Base-by-base conservation (phyloP, 2,888 invertebrate species). In the Glaucopsyche alexis region DNA sequence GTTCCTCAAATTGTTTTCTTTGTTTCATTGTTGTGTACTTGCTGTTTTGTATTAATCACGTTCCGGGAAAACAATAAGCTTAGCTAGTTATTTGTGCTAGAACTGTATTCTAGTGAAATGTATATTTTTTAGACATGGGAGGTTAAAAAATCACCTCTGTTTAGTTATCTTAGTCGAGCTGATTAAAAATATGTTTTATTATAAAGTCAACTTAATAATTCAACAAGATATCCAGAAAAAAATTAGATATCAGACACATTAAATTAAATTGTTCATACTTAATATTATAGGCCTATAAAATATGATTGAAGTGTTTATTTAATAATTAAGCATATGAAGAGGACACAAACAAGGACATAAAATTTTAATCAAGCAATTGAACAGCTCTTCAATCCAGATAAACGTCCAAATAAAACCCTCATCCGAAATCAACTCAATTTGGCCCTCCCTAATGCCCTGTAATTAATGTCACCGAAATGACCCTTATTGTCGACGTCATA, bases 371-470 rank as follows among this genome's bases (percentile, higher is more conserved):
- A 69, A 69, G 69, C 49, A 40, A 65, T 71, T 69, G 55, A 74
- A 75, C 52, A 72, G 71, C 60, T 73, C 71, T 75, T 74, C 74
- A 75, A 77, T 77, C 76, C 73, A 73, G 76, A 77, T 76, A 76
- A 76, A 77, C 73, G 73, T 71, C 72, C 75, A 76, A 77, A 78
- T 76, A 76, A 75, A 78, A 74, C 75, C 75, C 76, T 73, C 76
- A 75, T 77, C 76, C 75, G 67, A 74, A 45, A 73, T 74, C 74
- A 77, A 77, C 74, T 78, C 79, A 76, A 76, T 79, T 79, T 78
- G 71, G 75, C 75, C 76, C 73, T 72, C 73, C 74, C 71, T 76
- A 76, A 72, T 74, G 74, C 76, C 76, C 71, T 69, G 70, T 72
- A 49, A 42, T n/a, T 11, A 67, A 52, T 52, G 16, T 45, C 50